Evolutionary conservation across 2,113 vertebrate species (phyloP).

Genomic region (Eubucco bourcierii): DNA sequence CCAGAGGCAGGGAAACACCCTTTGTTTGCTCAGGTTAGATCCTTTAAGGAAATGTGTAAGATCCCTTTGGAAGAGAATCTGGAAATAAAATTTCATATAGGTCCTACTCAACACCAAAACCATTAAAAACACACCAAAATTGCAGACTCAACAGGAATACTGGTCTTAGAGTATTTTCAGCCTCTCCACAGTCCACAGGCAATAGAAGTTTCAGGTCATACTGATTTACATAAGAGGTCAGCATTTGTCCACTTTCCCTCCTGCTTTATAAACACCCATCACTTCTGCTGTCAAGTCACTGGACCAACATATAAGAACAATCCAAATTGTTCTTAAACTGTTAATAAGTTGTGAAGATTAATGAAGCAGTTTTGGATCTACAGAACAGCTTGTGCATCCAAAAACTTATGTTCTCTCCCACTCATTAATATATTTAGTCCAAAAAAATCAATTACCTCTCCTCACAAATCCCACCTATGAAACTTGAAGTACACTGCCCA

Average conservation of each 20-base stretch:
- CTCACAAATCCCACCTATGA: neutral
- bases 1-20: neutral
- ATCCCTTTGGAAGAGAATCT: neutral
- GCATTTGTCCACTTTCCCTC: neutral
- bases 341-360: slow-evolving; percentile 26
- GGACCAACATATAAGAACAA: neutral
- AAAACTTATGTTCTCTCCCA: neutral
- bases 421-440: neutral
- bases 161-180: neutral
- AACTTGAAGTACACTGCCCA: neutral
- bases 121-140: neutral
- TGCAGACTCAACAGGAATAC: neutral
- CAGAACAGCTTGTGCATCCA: neutral
- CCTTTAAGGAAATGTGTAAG: neutral
- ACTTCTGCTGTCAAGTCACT: neutral
- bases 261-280: neutral
- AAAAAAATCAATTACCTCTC: neutral
- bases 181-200: neutral
- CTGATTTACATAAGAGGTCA: neutral
- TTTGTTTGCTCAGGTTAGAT: neutral
- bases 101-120: neutral
- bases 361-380: slow-evolving; percentile 15
- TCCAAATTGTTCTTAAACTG: neutral
- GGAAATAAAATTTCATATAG: neutral
- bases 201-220: neutral